Evolutionary conservation across 2,113 vertebrate species (phyloP).

Genomic region (Gymnorhina tibicen): DNA sequence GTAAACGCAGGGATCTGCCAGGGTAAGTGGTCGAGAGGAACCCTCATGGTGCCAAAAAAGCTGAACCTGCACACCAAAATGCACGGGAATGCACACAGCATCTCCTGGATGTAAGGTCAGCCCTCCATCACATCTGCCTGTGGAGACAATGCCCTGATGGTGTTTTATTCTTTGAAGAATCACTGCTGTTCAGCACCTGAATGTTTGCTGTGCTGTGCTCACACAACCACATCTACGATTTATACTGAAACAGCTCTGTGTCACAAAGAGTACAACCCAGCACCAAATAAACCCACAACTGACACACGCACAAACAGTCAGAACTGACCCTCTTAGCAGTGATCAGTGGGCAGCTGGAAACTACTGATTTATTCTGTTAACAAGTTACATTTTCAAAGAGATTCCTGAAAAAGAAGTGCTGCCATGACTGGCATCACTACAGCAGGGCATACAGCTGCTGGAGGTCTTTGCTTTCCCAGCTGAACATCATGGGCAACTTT

Average conservation of each 20-base stretch:
- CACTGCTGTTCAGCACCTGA: background rate
- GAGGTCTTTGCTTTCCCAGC: background rate
- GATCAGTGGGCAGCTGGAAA: background rate
- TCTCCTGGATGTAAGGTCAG: background rate
- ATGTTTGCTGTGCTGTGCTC: background rate
- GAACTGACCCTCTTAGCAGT: background rate
- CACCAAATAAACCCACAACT: background rate
- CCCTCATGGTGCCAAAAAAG: background rate
- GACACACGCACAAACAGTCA: background rate
- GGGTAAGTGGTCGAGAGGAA: background rate
- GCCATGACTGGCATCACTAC: slow-evolving; percentile 11
- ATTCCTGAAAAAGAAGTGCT: slow-evolving; percentile 5
- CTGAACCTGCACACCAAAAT: background rate
- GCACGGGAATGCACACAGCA: background rate
- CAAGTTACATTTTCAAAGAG: slow-evolving; percentile 3
- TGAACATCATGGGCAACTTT: background rate
- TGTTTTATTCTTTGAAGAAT: background rate
- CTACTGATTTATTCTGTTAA: slow-evolving; percentile 5
- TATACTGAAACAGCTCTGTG: background rate
- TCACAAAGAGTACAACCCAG: background rate
- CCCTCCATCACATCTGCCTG: background rate
- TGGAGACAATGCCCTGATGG: background rate
- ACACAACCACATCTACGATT: background rate
- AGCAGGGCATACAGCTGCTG: background rate
- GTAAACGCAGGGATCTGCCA: background rate